Base-by-base conservation (phyloP, 2,113 vertebrate species). In the Laticauda laticaudata region DNA sequence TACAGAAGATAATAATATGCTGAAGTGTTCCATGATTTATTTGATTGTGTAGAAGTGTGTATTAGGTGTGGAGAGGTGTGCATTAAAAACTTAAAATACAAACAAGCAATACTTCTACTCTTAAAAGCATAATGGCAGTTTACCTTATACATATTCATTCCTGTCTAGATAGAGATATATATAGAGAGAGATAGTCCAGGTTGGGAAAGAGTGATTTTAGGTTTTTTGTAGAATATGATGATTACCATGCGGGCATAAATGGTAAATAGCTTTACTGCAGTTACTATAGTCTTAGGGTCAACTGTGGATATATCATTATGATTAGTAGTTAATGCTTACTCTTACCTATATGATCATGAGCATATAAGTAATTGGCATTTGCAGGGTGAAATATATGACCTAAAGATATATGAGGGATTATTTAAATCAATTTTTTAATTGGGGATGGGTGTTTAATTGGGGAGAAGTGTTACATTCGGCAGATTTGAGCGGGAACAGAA, bases 51-150 rank as follows among this genome's bases (percentile, higher is more conserved):
- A 55, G 5, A 26, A 1, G 91, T 0, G 1, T 26, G 4, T 0
- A 94, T 54, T 89, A 20, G 92, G 2, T 45, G 39, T 85, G 1
- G 69, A 55, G 5, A 26, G 3, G 91, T 0, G 1, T 26, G 4
- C 96, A 11, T 93, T 90, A 88, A 88, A 18, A 54, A 34, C 15
- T 57, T 89, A 56, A 57, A 89, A 89, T 57, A 56, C 51, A 89
- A 88, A 55, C 87, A 91, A 39, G 5, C 23, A 89, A 24, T 23
- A 48, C 29, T 86, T 57, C 26, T 43, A 57, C 26, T 20, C 39
- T 43, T 43, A 92, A 15, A 39, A 69, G 5, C 29, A 69, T 14
- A 61, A 20, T 21, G 85, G 24, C 18, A 59, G 5, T 51, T 61
- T n/a, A 59, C 11, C 12, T 26, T 6, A 88, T 48, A 88, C 45